Evolutionary conservation across 2,888 invertebrate species (phyloP).

Genomic region (Synanthedon tipuliformis): DNA sequence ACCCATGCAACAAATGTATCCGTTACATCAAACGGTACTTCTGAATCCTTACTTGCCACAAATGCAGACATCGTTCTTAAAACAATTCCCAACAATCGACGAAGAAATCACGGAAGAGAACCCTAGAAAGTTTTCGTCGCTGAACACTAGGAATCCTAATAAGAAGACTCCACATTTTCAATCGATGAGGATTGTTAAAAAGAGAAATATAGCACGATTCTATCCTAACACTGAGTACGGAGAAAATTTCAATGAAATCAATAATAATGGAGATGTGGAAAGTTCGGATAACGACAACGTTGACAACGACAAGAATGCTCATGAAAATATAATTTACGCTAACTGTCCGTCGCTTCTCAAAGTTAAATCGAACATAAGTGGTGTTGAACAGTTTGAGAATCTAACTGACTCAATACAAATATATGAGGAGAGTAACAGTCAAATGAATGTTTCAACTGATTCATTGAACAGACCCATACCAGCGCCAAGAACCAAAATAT

Average conservation of each 20-base stretch:
- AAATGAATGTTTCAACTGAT: conserved; percentile 40
- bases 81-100: conserved; percentile 53
- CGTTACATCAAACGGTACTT: conserved; percentile 53
- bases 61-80: conserved; percentile 52
- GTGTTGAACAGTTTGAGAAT: conserved; percentile 70
- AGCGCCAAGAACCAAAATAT: conserved; percentile 67
- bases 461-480: conserved; percentile 70
- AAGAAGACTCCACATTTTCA: conserved; percentile 50
- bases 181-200: conserved; percentile 58
- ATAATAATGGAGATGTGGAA: conserved; percentile 44
- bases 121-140: conserved; percentile 52
- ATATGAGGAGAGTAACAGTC: conserved; percentile 61
- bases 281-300: conserved; percentile 21
- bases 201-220: conserved; percentile 60
- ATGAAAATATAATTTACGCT: conserved; percentile 50
- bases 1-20: conserved; percentile 59
- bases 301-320: conserved; percentile 14
- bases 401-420: conserved; percentile 76
- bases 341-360: conserved; percentile 50
- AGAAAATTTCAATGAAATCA: conserved; percentile 59
- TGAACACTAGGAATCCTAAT: conserved; percentile 49
- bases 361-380: conserved; percentile 48
- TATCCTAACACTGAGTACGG: conserved; percentile 64
- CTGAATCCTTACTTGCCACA: conserved; percentile 53
- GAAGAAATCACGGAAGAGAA: conserved; percentile 42